phyloP scores from a whole-genome alignment of 2,888 invertebrate species.

The Euzophera pinguis region DNA sequence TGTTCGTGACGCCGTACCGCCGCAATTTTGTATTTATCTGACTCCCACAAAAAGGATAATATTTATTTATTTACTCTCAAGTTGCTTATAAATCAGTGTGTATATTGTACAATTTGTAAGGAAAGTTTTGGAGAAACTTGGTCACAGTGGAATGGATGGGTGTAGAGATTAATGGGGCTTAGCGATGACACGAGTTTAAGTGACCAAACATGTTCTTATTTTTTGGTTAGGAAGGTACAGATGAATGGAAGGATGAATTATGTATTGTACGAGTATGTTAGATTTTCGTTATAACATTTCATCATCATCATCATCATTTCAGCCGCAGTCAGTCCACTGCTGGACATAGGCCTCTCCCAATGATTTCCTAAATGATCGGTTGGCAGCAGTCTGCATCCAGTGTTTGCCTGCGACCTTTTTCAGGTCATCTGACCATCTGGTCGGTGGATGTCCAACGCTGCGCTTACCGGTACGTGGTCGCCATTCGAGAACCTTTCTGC shows the following conservation, averaged over 20 bases:
- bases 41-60: neutral
- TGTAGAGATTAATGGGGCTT: neutral
- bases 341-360: too few relatives aligned
- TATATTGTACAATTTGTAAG: neutral
- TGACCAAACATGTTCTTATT: constrained; percentile 1
- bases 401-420: too few relatives aligned
- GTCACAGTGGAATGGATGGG: neutral
- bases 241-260: too few relatives aligned
- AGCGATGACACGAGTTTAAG: neutral
- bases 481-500: too few relatives aligned
- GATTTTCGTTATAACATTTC: neutral
- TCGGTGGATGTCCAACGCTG: too few relatives aligned
- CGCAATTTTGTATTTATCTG: constrained; percentile 15
- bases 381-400: too few relatives aligned
- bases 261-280: too few relatives aligned
- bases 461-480: too few relatives aligned
- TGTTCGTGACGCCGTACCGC: constrained; percentile 8
- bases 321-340: too few relatives aligned
- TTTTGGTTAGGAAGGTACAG: neutral
- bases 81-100: neutral
- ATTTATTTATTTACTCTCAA: constrained; percentile 7
- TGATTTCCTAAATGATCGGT: too few relatives aligned
- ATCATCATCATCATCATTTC: too few relatives aligned
- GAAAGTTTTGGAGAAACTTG: neutral
- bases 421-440: too few relatives aligned